Evolutionary conservation across 2,888 invertebrate species (phyloP), one percentile per base, ranked within the genome.

Genomic region (Nasonia oneida): DNA sequence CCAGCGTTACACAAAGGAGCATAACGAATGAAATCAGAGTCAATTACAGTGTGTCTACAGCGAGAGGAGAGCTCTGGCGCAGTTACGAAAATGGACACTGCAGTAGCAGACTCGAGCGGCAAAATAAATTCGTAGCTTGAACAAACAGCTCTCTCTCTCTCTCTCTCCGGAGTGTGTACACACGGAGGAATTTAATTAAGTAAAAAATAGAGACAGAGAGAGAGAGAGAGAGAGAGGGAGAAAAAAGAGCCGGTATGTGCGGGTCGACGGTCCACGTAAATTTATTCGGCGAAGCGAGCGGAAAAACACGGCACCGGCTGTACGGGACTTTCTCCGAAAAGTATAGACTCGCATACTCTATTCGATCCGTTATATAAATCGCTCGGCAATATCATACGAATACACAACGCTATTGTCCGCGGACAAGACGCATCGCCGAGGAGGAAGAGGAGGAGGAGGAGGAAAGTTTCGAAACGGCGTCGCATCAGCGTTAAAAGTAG

Each of bases 321-420:
- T 23, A 64, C 64, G 73, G 79, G 74, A 67, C 75, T 70, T 53
- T 75, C 75, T 75, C 57, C 12, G 10, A 47, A 29, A 50, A 18
- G 47, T 47, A 61, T n/a, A n/a, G 14, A 12, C 39, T n/a, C 18
- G 18, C 4, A 18, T 15, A 18, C n/a, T n/a, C 18, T n/a, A 61
- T 61, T n/a, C 57, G 57, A 61, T 61, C 14, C 42, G 83, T 83
- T 83, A 61, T 61, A 61, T 83, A 61, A 8, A 61, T 78, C n/a
- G 73, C 47, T 39, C n/a, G n/a, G 23, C 29, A 29, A 29, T 29
- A 29, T 29, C 29, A 29, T 1, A 1, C 29, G 29, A 29, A 29
- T 29, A 29, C 29, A 29, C 18, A 53, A 2, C 10, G 15, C 23
- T 50, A 67, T 84, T 67, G 53, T 76, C 23, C 12, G 33, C 33